Evolutionary conservation across 2,797 vertebrate genomes (phyloP).

Genomic region (Hemibagrus guttatus): DNA sequence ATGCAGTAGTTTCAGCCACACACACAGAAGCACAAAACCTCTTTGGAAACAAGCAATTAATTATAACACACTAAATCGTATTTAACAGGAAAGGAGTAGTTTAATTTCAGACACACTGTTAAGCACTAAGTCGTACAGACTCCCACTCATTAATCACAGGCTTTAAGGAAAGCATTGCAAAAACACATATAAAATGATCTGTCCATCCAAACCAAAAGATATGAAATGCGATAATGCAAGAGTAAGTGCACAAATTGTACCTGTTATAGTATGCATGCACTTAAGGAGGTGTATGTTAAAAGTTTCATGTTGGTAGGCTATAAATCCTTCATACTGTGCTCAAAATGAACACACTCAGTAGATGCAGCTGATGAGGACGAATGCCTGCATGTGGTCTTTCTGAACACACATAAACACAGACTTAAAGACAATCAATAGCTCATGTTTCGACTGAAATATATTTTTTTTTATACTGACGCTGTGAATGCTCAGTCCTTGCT

Average conservation of each 20-base stretch:
- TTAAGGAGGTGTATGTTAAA: not conserved
- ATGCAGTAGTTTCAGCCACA: not conserved
- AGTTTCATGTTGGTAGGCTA: not conserved
- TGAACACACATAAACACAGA: not conserved
- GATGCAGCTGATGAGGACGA: not conserved
- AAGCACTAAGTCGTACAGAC: constrained; percentile 1
- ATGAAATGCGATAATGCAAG: not conserved
- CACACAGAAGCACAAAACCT: constrained; percentile 7
- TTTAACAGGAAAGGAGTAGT: constrained; percentile 6
- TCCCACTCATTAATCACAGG: constrained; percentile 23
- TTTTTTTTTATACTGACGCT: not conserved
- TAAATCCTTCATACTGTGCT: constrained; percentile 10
- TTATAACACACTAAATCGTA: constrained; percentile 6
- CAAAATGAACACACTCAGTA: not conserved
- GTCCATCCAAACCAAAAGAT: not conserved
- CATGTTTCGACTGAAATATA: not conserved
- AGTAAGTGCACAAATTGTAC: not conserved
- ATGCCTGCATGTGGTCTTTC: not conserved
- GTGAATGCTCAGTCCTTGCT: not conserved
- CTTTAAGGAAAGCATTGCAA: not conserved
- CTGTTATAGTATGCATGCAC: not conserved
- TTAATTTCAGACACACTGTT: constrained; percentile 19
- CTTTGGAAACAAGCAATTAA: constrained; percentile 14
- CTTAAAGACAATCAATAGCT: not conserved
- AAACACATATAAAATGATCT: constrained; percentile 18